These are phyloP conservation scores for Coendou prehensilis DNA, from an alignment of 2,797 vertebrate genomes.

Conservation along the genomic window DNA sequence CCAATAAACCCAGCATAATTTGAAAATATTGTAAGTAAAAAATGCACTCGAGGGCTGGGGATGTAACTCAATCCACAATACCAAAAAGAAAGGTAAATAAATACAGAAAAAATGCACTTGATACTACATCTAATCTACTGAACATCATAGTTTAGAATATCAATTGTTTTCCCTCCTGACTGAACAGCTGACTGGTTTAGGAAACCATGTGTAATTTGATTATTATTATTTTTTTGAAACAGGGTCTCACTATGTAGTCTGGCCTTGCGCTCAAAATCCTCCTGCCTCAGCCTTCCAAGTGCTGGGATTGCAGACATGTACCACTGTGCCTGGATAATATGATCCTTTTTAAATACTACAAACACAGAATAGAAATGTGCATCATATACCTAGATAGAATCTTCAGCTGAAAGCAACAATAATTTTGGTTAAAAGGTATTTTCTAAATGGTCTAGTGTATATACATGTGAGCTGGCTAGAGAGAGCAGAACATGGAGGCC, in stretches of 20 bases:
- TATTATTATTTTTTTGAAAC: neutral
- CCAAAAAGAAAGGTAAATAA: neutral
- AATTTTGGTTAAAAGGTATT: neutral
- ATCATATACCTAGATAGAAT: neutral
- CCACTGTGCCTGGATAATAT: neutral
- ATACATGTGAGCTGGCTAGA: neutral
- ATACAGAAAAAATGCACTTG: neutral
- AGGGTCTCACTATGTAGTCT: neutral
- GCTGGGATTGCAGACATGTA: neutral
- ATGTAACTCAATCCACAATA: neutral
- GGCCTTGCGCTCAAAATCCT: neutral
- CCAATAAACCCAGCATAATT: neutral
- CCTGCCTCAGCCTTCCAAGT: neutral
- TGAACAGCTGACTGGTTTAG: neutral
- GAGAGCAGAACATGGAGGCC: neutral
- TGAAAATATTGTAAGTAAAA: neutral
- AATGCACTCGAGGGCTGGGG: neutral
- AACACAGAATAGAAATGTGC: neutral
- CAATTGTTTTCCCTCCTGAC: neutral
- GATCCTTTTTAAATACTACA: neutral
- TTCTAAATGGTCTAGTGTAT: neutral
- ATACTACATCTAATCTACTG: neutral
- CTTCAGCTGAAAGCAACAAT: neutral
- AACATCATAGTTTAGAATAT: neutral
- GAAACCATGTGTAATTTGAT: neutral